A percentile compares a stretch with the other conserved stretches of the same genome.
Conservation (phyloP, 2,113 vertebrate species). For the Oryzias celebensis region DNA sequence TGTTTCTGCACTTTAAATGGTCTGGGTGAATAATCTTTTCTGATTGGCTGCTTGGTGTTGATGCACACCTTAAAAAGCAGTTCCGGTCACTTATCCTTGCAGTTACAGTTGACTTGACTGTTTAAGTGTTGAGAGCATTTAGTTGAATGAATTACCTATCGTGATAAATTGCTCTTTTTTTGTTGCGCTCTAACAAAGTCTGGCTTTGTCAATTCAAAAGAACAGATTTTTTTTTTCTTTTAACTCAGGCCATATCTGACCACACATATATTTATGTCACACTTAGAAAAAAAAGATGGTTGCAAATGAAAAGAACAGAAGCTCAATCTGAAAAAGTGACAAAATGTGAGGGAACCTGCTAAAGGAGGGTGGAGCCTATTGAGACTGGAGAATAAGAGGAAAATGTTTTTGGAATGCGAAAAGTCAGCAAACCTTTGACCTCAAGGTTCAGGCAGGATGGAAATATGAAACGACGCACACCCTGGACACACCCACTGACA, state of each 20-base stretch:
- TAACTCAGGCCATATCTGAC: neutral
- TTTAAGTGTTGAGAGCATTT: too few species aligned
- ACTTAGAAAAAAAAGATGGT: neutral
- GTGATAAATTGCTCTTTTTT: too few species aligned
- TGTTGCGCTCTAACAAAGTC: neutral
- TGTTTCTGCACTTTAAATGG: too few species aligned
- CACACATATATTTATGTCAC: slow-evolving; percentile 1
- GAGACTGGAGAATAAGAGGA: slow-evolving; percentile 9
- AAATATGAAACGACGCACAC: slow-evolving; percentile 43
- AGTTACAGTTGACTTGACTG: too few species aligned
- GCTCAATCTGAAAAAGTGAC: neutral
- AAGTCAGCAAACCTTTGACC: slow-evolving; percentile 70
- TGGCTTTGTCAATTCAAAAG: neutral
- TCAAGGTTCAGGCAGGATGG: slow-evolving; percentile 25
- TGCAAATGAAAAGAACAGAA: slow-evolving; percentile 9
- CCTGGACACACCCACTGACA: slow-evolving; percentile 4
- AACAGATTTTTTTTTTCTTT: neutral
- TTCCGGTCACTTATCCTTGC: too few species aligned
- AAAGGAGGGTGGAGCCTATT: neutral
- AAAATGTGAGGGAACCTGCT: neutral
- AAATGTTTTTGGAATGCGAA: slow-evolving; percentile 62
- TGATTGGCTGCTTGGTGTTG: too few species aligned
- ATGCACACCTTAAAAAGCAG: too few species aligned
- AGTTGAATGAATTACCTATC: too few species aligned
- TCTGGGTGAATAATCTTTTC: too few species aligned